These are phyloP conservation scores for Phoeniculus purpureus DNA, from an alignment of 2,797 vertebrate genomes.

Conservation along the genomic window DNA sequence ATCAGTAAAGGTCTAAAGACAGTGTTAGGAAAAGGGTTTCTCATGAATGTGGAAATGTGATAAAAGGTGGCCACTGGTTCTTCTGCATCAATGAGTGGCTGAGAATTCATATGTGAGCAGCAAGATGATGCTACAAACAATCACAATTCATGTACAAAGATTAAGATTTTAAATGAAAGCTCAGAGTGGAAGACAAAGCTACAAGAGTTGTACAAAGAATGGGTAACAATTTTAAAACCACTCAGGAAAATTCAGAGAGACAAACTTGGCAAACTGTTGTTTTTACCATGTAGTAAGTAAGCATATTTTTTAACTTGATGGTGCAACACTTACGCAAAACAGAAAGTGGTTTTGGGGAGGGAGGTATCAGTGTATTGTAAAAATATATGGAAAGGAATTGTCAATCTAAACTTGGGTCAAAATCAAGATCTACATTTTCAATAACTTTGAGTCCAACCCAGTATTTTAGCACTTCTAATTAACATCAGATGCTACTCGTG, in stretches of 20 bases:
- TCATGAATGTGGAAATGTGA: background rate
- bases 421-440: background rate
- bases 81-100: background rate
- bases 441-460: background rate
- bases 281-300: background rate
- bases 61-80: background rate
- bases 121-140: background rate
- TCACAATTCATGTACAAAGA: background rate
- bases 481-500: background rate
- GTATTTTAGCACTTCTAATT: background rate
- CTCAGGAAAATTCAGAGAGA: background rate
- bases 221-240: background rate
- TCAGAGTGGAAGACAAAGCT: background rate
- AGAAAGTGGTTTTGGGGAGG: background rate
- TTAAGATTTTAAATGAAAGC: background rate
- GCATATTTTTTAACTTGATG: background rate
- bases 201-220: background rate
- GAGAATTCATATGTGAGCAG: background rate
- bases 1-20: background rate
- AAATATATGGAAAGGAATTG: background rate
- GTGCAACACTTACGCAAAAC: background rate
- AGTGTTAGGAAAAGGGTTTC: background rate
- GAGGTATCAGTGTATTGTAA: background rate
- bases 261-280: background rate
- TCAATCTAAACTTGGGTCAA: background rate